phyloP scores from a whole-genome alignment of 2,113 vertebrate genomes.

The Otus sunia region DNA sequence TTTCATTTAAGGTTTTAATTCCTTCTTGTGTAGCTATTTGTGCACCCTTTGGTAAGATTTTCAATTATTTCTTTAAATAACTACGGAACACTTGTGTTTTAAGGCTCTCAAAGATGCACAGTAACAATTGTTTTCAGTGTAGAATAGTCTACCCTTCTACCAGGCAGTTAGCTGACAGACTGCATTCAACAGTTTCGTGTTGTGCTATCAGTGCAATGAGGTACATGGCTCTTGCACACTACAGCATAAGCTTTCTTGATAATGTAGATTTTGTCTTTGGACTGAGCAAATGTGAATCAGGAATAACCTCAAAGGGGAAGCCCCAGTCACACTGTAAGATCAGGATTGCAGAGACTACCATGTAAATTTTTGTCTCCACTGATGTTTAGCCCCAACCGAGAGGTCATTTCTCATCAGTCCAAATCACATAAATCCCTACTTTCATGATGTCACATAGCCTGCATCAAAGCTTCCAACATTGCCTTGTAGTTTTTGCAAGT shows the following conservation, averaged over 20 bases:
- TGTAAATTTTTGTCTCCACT: background rate
- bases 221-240: background rate
- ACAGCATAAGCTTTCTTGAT: background rate
- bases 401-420: background rate
- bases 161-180: background rate
- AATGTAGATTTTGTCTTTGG: background rate
- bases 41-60: background rate
- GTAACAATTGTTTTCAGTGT: background rate
- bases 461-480: background rate
- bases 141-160: background rate
- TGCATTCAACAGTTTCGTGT: background rate
- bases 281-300: background rate
- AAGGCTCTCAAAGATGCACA: background rate
- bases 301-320: background rate
- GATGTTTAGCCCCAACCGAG: background rate
- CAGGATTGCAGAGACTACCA: background rate
- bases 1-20: background rate
- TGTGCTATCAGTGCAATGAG: background rate
- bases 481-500: background rate
- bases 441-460: background rate
- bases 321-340: background rate
- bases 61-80: background rate
- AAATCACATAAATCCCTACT: background rate
- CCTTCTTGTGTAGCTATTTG: background rate
- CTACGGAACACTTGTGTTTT: background rate